These are phyloP conservation scores for Meteorus colon DNA, from an alignment of 2,888 invertebrate genomes.

Conservation along the genomic window DNA sequence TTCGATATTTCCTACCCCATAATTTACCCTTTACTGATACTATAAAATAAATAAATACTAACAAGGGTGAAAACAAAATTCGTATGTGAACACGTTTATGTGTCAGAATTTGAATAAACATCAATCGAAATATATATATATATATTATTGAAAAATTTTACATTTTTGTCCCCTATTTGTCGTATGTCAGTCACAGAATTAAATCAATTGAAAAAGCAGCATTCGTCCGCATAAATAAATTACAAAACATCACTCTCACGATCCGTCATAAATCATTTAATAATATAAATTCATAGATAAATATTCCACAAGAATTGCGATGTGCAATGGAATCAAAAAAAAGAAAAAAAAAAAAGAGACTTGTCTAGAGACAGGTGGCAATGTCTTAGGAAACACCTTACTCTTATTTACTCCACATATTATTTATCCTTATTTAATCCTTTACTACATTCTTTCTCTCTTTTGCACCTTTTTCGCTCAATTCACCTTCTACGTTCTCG, in stretches of 20 bases:
- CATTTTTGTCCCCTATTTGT: too few species aligned
- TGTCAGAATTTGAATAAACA: neutral
- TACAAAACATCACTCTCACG: too few species aligned
- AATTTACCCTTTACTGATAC: constrained; percentile 3
- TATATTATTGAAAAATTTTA: too few species aligned
- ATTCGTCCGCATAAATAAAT: too few species aligned
- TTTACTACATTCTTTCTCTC: constrained; percentile 7
- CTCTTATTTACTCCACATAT: constrained; percentile 38
- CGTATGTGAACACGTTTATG: neutral
- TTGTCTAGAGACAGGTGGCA: constrained; percentile 44
- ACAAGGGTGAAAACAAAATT: neutral
- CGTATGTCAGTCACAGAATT: too few species aligned
- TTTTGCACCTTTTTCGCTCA: neutral
- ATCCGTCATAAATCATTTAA: neutral
- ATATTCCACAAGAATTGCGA: neutral
- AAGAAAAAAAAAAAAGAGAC: constrained; percentile 15
- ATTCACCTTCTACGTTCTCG: neutral
- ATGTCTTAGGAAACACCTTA: constrained; percentile 45
- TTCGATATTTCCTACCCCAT: constrained; percentile 5
- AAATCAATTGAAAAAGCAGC: too few species aligned
- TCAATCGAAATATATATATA: neutral
- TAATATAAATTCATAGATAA: neutral
- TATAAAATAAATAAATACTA: neutral
- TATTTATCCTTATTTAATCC: constrained; percentile 7
- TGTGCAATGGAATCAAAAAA: neutral